phyloP scores from a whole-genome alignment of 2,888 invertebrate genomes.

The Bombylius discolor region DNA sequence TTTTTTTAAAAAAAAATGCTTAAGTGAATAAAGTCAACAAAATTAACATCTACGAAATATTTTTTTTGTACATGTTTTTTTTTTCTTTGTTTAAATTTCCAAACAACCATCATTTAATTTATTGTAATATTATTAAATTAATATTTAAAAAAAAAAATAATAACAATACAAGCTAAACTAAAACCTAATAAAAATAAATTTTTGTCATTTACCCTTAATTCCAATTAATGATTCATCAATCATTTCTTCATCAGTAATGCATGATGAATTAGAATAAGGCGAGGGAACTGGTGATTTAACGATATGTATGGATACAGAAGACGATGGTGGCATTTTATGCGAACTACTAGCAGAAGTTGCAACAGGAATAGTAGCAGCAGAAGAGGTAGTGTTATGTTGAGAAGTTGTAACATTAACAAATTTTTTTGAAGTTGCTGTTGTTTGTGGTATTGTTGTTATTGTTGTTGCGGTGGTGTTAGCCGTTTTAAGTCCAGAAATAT shows the following conservation, averaged over 20 bases:
- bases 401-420: not conserved
- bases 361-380: not conserved
- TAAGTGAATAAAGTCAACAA: too few relatives aligned
- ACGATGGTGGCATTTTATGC: conserved; percentile 22
- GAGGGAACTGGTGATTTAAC: conserved; percentile 65
- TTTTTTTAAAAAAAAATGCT: too few relatives aligned
- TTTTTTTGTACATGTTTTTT: too few relatives aligned
- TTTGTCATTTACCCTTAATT: conserved; percentile 6
- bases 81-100: too few relatives aligned
- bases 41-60: too few relatives aligned
- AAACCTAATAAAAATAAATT: not conserved
- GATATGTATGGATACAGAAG: conserved; percentile 60
- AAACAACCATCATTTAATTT: too few relatives aligned
- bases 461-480: conserved; percentile 23
- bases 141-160: too few relatives aligned
- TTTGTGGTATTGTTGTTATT: conserved; percentile 4
- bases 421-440: conserved; percentile 10
- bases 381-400: not conserved
- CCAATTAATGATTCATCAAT: conserved; percentile 7
- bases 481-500: not conserved
- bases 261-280: conserved; percentile 51
- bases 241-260: conserved; percentile 70
- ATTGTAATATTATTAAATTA: too few relatives aligned
- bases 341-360: too few relatives aligned
- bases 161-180: too few relatives aligned